phyloP scores from a whole-genome alignment of 2,113 vertebrate species.

The Sphaerodactylus townsendi region DNA sequence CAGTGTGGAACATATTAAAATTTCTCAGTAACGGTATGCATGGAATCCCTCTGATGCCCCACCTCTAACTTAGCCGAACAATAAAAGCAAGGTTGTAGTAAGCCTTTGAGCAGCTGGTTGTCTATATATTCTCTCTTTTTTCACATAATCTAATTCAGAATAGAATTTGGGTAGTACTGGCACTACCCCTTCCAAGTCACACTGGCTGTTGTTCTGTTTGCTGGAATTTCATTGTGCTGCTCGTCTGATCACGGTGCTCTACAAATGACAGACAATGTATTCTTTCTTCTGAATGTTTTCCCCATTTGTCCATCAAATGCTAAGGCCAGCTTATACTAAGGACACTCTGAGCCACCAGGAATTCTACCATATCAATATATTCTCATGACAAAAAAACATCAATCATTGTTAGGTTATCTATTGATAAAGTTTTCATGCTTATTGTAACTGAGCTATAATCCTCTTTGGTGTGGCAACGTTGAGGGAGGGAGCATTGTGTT shows the following conservation, averaged over 20 bases:
- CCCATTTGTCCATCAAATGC: constrained; percentile 49
- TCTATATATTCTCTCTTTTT: constrained; percentile 82
- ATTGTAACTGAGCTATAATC: constrained; percentile 58
- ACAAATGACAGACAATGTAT: constrained; percentile 6
- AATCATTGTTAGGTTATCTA: constrained; percentile 34
- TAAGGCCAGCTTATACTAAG: constrained; percentile 37
- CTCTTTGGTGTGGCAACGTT: background rate
- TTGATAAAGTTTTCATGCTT: constrained; percentile 59
- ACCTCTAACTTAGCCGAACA: constrained; percentile 85
- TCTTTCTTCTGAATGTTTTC: constrained; percentile 43
- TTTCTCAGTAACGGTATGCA: constrained; percentile 81
- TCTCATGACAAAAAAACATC: constrained; percentile 65
- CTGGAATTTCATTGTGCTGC: constrained; percentile 64
- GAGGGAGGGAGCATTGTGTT: constrained; percentile 58
- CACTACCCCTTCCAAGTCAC: constrained; percentile 70
- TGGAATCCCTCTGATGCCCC: constrained; percentile 86
- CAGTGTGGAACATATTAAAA: constrained; percentile 85
- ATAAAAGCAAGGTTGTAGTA: constrained; percentile 86
- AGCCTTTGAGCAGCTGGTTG: constrained; percentile 84
- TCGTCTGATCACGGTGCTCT: constrained; percentile 39
- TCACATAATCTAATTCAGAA: constrained; percentile 79
- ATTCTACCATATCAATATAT: constrained; percentile 62
- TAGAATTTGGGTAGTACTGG: constrained; percentile 70
- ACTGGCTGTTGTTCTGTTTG: constrained; percentile 50
- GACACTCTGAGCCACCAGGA: constrained; percentile 48